phyloP scores from a whole-genome alignment of 1,140 invertebrate species.

The Drosophila ficusphila region DNA sequence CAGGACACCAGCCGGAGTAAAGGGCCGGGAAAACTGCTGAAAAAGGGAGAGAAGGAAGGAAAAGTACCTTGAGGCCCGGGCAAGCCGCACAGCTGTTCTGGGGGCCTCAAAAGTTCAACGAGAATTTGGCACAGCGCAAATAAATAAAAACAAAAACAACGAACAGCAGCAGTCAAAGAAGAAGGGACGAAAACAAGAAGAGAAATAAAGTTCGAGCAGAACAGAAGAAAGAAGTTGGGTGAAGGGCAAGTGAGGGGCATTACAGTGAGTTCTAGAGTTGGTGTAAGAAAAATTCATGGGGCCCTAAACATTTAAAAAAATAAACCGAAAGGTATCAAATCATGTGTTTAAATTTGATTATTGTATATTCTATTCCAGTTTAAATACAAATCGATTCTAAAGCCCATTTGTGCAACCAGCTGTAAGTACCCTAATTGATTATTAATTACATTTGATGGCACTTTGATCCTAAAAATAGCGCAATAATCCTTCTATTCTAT shows the following conservation, averaged over 20 bases:
- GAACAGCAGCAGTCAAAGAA: slow-evolving; percentile 9
- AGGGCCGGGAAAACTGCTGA: not conserved
- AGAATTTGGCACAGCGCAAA: slow-evolving; percentile 58
- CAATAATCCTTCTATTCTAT: not conserved
- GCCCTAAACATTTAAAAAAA: no score
- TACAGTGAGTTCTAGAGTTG: slow-evolving; percentile 17
- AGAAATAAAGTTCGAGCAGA: not conserved
- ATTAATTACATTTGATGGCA: slow-evolving; percentile 12
- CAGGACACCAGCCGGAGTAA: slow-evolving; percentile 51
- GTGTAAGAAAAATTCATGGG: not conserved
- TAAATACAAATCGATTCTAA: not conserved
- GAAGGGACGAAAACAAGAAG: slow-evolving; percentile 1
- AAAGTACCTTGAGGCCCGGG: slow-evolving; percentile 12
- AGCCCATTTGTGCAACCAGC: not conserved
- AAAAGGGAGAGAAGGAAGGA: slow-evolving; percentile 14
- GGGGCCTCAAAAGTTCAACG: slow-evolving; percentile 45
- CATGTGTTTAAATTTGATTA: no score
- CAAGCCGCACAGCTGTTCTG: slow-evolving; percentile 60
- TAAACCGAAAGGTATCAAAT: no score
- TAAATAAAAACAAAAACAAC: slow-evolving; percentile 19
- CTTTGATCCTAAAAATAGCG: not conserved
- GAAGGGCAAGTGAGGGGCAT: slow-evolving; percentile 54
- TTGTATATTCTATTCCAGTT: no score
- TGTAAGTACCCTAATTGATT: slow-evolving; percentile 2
- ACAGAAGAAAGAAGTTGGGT: slow-evolving; percentile 6